A percentile compares a stretch with the other conserved stretches of the same genome.
These are phyloP conservation scores for Monomorium pharaonis DNA, from an alignment of 1,140 invertebrate genomes.

Conservation along the genomic window DNA sequence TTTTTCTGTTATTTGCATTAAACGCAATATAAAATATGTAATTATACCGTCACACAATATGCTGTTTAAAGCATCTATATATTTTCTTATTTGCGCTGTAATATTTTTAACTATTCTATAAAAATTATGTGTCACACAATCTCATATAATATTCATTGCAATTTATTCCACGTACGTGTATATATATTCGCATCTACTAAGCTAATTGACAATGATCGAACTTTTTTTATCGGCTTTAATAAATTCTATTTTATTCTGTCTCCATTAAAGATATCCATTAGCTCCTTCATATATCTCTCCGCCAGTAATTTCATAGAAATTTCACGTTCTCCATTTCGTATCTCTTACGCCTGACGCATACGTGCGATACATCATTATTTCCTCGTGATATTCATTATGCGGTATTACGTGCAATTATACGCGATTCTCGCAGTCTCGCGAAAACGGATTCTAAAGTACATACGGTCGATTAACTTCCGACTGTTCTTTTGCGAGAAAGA, in stretches of 20 bases:
- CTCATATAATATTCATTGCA: not conserved
- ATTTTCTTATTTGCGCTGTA: not conserved
- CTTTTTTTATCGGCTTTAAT: conserved; percentile 27
- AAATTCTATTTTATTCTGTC: conserved; percentile 11
- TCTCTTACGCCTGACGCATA: not conserved
- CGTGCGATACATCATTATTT: not conserved
- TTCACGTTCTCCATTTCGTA: not conserved
- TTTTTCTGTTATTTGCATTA: not conserved
- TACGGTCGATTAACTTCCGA: conserved; percentile 1
- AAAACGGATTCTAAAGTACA: not conserved
- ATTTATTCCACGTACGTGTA: not conserved
- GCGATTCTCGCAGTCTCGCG: not conserved
- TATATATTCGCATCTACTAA: not conserved
- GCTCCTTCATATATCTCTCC: conserved; percentile 10
- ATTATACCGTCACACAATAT: conserved; percentile 11
- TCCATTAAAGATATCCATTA: conserved; percentile 36
- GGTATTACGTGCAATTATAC: not conserved
- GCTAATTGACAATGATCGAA: not conserved
- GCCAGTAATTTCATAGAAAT: conserved; percentile 17
- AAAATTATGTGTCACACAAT: conserved; percentile 9
- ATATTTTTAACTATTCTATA: conserved; percentile 9
- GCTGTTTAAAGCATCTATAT: not conserved
- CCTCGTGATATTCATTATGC: not conserved
- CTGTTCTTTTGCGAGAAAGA: not conserved
- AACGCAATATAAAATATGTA: not conserved